Evolutionary conservation across 2,797 vertebrate genomes (phyloP).

Genomic region (Onychomys arenicola): DNA sequence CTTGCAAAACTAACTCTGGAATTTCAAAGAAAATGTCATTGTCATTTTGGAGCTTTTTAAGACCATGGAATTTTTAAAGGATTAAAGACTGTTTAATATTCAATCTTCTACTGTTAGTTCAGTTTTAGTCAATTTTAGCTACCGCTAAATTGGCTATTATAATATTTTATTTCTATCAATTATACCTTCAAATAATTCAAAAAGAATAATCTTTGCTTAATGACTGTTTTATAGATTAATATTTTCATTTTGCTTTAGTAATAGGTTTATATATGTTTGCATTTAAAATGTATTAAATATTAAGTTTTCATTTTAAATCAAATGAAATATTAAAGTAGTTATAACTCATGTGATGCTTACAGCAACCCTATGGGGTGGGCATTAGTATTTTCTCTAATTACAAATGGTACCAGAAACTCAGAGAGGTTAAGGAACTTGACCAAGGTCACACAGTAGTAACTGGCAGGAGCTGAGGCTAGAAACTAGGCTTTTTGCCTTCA

Average conservation of each 20-base stretch:
- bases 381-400: not conserved
- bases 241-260: conserved; percentile 35
- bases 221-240: conserved; percentile 6
- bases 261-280: conserved; percentile 36
- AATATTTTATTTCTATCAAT: conserved; percentile 40
- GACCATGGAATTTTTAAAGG: not conserved
- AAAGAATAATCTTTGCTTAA: conserved; percentile 10
- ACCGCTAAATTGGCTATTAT: not conserved
- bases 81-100: conserved; percentile 49
- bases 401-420: not conserved
- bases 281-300: conserved; percentile 39
- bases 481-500: not conserved
- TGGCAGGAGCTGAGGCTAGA: not conserved
- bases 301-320: conserved; percentile 20
- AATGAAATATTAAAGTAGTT: not conserved
- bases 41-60: conserved; percentile 13
- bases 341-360: not conserved
- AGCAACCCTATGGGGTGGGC: not conserved
- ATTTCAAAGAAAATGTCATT: not conserved
- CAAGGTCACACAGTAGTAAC: not conserved
- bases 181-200: conserved; percentile 35
- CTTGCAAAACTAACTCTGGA: not conserved
- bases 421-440: conserved; percentile 7
- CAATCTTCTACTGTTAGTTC: not conserved
- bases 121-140: conserved; percentile 19